phyloP scores from a whole-genome alignment of 2,113 vertebrate genomes.

The Pseudonaja textilis region DNA sequence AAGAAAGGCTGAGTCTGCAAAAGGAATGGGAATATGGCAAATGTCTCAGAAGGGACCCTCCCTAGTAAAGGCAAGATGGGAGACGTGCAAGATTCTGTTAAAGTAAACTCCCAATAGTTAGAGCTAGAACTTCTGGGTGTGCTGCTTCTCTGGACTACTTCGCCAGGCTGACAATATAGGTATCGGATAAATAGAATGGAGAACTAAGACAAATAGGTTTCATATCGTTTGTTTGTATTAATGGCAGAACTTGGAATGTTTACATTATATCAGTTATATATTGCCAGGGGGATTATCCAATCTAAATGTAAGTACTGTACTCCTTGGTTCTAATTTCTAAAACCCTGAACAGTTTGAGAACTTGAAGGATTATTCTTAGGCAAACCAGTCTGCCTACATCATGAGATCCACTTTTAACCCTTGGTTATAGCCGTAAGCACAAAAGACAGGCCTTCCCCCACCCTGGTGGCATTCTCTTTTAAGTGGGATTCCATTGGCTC shows the following conservation, averaged over 20 bases:
- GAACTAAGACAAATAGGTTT: conserved; percentile 4
- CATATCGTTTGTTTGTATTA: conserved; percentile 24
- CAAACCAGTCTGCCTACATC: background rate
- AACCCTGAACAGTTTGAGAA: background rate
- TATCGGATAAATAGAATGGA: background rate
- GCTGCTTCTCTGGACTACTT: background rate
- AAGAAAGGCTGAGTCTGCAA: background rate
- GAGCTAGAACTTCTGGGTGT: background rate
- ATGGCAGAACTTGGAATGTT: background rate
- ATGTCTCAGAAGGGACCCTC: background rate
- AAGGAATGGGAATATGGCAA: background rate
- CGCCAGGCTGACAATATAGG: background rate
- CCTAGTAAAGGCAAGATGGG: background rate
- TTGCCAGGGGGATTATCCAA: background rate
- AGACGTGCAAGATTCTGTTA: background rate
- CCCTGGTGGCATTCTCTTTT: background rate
- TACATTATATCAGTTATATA: background rate
- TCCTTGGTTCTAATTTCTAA: background rate
- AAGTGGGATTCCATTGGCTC: background rate
- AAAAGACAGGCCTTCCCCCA: background rate
- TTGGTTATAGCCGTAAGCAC: background rate
- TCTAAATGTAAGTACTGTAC: background rate
- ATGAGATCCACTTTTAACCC: background rate
- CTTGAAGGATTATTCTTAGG: background rate
- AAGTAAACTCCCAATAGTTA: background rate